Base-by-base conservation (phyloP, 2,797 vertebrate genomes). In the Bufotes viridis region DNA sequence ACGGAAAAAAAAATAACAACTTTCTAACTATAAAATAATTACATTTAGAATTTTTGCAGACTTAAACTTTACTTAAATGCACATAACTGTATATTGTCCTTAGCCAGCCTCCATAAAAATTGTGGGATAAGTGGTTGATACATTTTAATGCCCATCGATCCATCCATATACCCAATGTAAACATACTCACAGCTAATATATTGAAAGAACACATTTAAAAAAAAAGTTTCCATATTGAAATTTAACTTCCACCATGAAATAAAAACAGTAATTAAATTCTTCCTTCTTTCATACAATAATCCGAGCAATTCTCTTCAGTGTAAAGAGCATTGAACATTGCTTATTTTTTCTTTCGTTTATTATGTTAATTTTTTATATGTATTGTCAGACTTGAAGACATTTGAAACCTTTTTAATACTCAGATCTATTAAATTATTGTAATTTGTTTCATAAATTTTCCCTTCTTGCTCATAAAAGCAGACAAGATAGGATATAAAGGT, bases 401-500 rank as follows among this genome's bases (percentile, higher is more conserved):
- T 90, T 89, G 80, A 75, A 86, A 75, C 87, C 85, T 87, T 95
- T 42, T 93, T 91, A 93, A 90, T 94, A 93, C 94, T 93, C 93
- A 93, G 94, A 93, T 95, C 94, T 95, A 95, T 94, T 94, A 94
- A 95, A 96, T 95, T 95, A 95, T 96, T 95, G 96, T 97, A 97
- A 98, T 98, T 85, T 95, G 96, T 99, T 96, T 97, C 97, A 97
- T 96, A 97, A 97, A 98, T 98, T 98, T 97, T 98, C 96, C 95
- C 96, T 98, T 96, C 95, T 96, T 96, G 96, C 97, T 96, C 97
- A 97, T 97, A 97, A 98, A 97, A 98, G 97, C 98, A 97, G 98
- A 98, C 98, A 99, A 99, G 98, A 99, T 99, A 99, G 98, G 98
- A 99, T 99, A 97, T 96, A 98, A 99, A 99, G 98, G 98, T 99